Base-by-base conservation (phyloP, 2,797 vertebrate genomes). In the Brotula barbata region DNA sequence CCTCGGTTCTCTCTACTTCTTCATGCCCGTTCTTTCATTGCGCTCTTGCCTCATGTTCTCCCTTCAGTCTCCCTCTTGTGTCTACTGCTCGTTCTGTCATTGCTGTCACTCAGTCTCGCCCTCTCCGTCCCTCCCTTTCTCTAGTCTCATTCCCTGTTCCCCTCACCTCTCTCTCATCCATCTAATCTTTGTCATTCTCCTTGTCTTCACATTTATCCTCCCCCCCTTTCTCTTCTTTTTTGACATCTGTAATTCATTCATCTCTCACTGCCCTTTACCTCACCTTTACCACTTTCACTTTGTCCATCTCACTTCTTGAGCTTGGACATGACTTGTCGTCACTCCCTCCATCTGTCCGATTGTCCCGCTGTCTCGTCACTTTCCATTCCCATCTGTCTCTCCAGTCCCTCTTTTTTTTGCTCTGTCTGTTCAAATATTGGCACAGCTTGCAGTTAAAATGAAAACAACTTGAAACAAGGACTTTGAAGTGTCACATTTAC, bases 211-310 rank as follows among this genome's bases (percentile, higher is more conserved):
- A 68, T 73, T 73, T 64, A 70, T 51, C 68, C 41, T 48, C 20
- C 33, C 50, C 25, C 14, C 11, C 21, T 14, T 2, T 48, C 50
- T 60, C 17, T 11, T 16, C 10, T 46, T 14, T n/a, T 19, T 11
- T 23, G 44, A 72, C 64, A 64, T 72, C 70, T 60, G 52, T 63
- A 55, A 6, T 64, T 60, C 59, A 62, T 65, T 67, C 59, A 48
- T 66, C 55, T 51, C 60, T 49, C 48, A 7, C 47, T 13, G 73
- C 77, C 69, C 75, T 77, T 60, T 57, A 51, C 62, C 58, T 80
- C 64, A 64, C 71, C 75, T 75, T 66, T 72, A 62, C 66, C 72
- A 77, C 54, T 56, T 54, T 50, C 54, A 31, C 55, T 39, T 39
- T 7, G n/a, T 34, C 48, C 40, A 41, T 19, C n/a, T 3, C 6